phyloP scores from a whole-genome alignment of 2,113 vertebrate genomes.

The Datnioides undecimradiatus region DNA sequence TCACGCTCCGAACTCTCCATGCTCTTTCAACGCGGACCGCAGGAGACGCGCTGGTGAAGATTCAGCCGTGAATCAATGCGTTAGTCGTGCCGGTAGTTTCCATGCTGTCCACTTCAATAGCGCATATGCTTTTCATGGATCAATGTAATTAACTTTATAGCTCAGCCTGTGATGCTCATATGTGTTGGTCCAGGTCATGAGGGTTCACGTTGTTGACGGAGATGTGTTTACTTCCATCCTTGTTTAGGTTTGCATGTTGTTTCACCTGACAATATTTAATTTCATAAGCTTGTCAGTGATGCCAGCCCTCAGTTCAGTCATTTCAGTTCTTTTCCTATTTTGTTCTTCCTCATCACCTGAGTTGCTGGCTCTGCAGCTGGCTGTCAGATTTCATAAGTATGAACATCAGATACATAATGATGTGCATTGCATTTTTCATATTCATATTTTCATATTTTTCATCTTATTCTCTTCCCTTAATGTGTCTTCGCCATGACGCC shows the following conservation, averaged over 20 bases:
- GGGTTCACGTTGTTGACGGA: not conserved
- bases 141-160: conserved; percentile 38
- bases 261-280: not conserved
- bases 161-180: not conserved
- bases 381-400: too few relatives aligned
- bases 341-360: not conserved
- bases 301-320: too few relatives aligned
- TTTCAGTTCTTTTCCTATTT: not conserved
- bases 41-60: not conserved
- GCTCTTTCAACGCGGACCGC: not conserved
- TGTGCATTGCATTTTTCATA: too few relatives aligned
- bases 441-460: too few relatives aligned
- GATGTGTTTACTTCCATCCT: not conserved
- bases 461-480: not conserved
- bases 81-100: conserved; percentile 25
- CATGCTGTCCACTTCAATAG: conserved; percentile 28
- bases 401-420: too few relatives aligned
- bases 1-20: not conserved
- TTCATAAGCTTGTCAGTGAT: not conserved
- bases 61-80: not conserved
- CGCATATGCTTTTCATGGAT: conserved; percentile 22
- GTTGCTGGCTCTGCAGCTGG: not conserved
- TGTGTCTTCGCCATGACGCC: not conserved
- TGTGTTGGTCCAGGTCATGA: conserved; percentile 16
- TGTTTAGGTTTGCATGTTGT: not conserved